phyloP scores from a whole-genome alignment of 1,140 invertebrate species.

The Xylocopa sonorina region DNA sequence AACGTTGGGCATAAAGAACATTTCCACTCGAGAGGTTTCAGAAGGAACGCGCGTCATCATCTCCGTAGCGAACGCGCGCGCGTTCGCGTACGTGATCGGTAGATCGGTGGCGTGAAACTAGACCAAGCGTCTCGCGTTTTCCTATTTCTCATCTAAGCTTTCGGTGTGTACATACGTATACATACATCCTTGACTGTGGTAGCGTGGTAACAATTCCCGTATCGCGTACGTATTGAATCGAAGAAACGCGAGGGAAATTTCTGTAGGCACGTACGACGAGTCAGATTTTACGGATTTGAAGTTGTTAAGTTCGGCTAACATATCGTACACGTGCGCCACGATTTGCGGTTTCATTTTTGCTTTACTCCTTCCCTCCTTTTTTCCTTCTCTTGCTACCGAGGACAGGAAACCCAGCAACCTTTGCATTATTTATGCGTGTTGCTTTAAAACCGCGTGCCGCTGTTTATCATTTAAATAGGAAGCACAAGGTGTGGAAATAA shows the following conservation, averaged over 20 bases:
- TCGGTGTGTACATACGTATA: too few relatives aligned
- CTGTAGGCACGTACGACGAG: slow-evolving; percentile 3
- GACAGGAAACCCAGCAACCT: background rate
- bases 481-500: background rate
- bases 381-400: background rate
- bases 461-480: slow-evolving; percentile 26
- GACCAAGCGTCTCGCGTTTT: background rate
- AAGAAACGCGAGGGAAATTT: slow-evolving; percentile 13
- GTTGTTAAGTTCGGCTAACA: background rate
- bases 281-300: slow-evolving; percentile 16
- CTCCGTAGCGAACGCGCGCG: background rate
- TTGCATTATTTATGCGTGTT: slow-evolving; percentile 41
- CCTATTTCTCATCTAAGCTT: slow-evolving; percentile 14
- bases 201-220: background rate
- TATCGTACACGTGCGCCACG: background rate
- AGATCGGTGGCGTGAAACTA: slow-evolving; percentile 12
- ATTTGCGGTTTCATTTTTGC: background rate
- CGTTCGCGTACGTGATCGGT: slow-evolving; percentile 9
- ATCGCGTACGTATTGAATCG: slow-evolving; percentile 8
- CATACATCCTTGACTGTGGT: slow-evolving; percentile 9
- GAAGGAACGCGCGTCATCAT: background rate
- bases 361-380: background rate
- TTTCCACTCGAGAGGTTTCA: slow-evolving; percentile 16
- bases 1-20: background rate
- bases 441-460: background rate